Base-by-base conservation (phyloP, 1,140 invertebrate genomes). In the Micrasema longulum region DNA sequence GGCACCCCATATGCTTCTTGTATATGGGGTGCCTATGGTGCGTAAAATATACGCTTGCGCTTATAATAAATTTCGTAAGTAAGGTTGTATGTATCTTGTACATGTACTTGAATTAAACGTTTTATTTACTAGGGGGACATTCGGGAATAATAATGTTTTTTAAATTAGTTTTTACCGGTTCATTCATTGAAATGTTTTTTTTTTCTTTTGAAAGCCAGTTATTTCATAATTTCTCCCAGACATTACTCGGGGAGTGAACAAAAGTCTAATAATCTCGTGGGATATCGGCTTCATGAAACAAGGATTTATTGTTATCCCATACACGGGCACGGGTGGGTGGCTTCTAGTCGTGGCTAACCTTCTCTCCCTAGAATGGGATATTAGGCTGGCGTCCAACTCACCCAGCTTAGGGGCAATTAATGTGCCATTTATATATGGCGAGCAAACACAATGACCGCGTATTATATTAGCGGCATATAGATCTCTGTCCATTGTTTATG, bases 321-420 rank as follows among this genome's bases (percentile, higher is more conserved):
- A 35, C 52, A 12, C 11, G 52, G 52, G 47, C 7, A 16, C 35
- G 31, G 26, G 52, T 31, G 26, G 26, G 26, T 31, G 26, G 26
- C 7, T 31, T 31, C 26, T 31, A 31, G 26, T 31, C 26, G 26
- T 31, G 26, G 26, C 26, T 31, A 31, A 31, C 26, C 26, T 31
- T 31, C 22, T 12, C 14, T 22, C 22, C 22, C 14, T 22, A 18
- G 16, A 11, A 52, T 23, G 48, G 72, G 72, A 69, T 68, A 72
- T 72, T 72, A 72, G 71, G 71, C 63, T 52, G 50, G 65, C 48
- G 66, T 65, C 71, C 71, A 72, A 72, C 71, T 73, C 67, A 31
- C 64, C 66, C 31, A 47, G 60, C 72, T 66, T 67, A 68, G 55
- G 57, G 50, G 72, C 72, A 73, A 73, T 73, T 73, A 73, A 73